Percentiles rank a stretch among this genome's conserved stretches.
Evolutionary conservation across 2,888 invertebrate genomes (phyloP).

Genomic region (Suillia variegata): DNA sequence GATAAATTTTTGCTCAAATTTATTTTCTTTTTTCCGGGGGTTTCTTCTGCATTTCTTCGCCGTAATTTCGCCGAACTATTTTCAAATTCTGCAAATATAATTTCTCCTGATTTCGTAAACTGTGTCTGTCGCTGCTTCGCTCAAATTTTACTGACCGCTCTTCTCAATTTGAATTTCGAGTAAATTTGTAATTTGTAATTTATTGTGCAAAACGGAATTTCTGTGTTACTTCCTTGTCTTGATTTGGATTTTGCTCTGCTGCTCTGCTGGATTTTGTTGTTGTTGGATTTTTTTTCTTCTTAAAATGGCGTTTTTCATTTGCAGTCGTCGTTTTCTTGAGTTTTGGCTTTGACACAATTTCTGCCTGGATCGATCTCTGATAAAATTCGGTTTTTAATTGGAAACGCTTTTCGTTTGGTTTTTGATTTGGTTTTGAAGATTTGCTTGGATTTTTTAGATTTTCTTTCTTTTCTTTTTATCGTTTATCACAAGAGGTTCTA

Average conservation of each 20-base stretch:
- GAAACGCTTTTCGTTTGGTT: slow-evolving; percentile 9
- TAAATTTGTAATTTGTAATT: background rate
- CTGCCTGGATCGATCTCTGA: slow-evolving; percentile 25
- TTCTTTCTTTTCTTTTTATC: no score
- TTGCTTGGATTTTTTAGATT: slow-evolving; percentile 19
- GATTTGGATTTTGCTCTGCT: no score
- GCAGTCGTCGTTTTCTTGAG: slow-evolving; percentile 10
- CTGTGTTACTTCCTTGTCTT: slow-evolving; percentile 16
- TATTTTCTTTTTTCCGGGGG: no score
- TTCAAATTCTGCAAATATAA: background rate
- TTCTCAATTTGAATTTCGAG: no score
- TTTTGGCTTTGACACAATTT: slow-evolving; percentile 3
- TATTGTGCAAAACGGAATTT: background rate
- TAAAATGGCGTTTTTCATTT: slow-evolving; percentile 32
- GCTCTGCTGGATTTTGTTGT: no score
- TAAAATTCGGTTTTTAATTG: slow-evolving; percentile 27
- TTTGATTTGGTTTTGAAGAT: slow-evolving; percentile 19
- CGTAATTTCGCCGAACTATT: slow-evolving; percentile 11
- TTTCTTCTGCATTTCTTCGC: slow-evolving; percentile 19
- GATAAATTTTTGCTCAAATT: no score
- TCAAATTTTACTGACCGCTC: slow-evolving; percentile 13
- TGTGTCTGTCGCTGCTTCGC: no score
- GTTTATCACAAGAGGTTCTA: background rate
- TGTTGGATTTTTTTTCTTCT: slow-evolving; percentile 3
- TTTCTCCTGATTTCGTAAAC: background rate